phyloP scores from a whole-genome alignment of 1,140 invertebrate species.

The Chironomus striatipennis region DNA sequence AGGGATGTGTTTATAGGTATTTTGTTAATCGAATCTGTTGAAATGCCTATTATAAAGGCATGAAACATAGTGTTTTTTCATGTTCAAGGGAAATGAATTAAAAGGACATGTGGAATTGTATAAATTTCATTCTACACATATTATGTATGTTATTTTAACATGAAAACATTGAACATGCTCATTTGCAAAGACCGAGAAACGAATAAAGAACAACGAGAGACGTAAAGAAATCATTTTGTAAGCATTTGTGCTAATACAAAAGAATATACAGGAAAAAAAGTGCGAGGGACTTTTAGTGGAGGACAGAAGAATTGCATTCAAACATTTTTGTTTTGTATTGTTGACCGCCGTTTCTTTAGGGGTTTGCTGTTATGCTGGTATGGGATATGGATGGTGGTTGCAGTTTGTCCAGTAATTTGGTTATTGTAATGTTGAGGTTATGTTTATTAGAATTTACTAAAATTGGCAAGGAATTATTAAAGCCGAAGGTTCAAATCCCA shows the following conservation, averaged over 20 bases:
- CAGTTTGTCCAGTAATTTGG: no score
- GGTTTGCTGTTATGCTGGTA: no score
- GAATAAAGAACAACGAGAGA: not conserved
- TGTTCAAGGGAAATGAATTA: not conserved
- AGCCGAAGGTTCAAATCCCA: no score
- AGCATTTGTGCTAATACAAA: slow-evolving; percentile 7
- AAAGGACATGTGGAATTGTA: not conserved
- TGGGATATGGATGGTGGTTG: no score
- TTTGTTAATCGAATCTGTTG: not conserved
- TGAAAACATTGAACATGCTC: not conserved
- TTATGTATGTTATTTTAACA: not conserved
- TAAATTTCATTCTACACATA: slow-evolving; percentile 6
- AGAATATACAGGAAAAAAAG: not conserved
- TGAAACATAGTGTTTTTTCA: slow-evolving; percentile 20
- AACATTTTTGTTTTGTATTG: no score
- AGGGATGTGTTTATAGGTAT: no score
- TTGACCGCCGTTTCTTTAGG: no score
- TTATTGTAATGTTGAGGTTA: no score
- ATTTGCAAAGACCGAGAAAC: not conserved
- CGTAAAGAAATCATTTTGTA: not conserved
- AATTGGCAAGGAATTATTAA: no score
- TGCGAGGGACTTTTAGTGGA: no score
- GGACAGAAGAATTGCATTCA: no score
- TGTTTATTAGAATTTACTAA: no score
- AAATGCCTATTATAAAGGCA: not conserved